Conservation (phyloP, 2,888 invertebrate genomes). For the Sarcophaga subvicina region DNA sequence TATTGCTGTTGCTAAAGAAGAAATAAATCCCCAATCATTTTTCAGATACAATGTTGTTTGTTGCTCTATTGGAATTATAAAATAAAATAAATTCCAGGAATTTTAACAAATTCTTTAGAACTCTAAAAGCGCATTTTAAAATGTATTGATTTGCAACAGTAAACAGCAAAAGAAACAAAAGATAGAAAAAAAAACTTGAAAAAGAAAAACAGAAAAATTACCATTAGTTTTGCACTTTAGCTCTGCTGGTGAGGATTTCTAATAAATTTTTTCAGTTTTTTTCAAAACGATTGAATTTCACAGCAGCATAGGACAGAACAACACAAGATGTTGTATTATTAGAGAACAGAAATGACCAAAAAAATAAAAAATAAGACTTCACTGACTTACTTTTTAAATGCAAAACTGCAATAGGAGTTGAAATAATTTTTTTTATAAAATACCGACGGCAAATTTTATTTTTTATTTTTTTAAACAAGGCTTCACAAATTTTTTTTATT, state of each 20-base stretch:
- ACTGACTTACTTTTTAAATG: neutral
- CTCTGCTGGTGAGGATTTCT: neutral
- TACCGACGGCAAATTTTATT: neutral
- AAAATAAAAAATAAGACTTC: neutral
- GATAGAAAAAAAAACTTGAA: neutral
- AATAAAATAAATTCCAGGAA: conserved; percentile 70
- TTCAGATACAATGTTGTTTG: neutral
- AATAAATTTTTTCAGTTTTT: neutral
- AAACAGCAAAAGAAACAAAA: too few species aligned
- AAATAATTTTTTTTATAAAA: neutral
- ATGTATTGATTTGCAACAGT: neutral
- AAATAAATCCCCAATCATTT: neutral
- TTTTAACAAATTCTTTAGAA: conserved; percentile 31
- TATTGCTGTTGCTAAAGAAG: neutral
- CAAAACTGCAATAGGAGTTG: neutral
- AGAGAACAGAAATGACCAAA: neutral
- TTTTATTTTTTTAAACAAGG: neutral
- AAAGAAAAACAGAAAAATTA: neutral
- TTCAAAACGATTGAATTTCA: neutral
- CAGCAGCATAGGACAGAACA: neutral
- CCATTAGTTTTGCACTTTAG: neutral
- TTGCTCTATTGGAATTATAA: conserved; percentile 38
- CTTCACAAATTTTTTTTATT: too few species aligned
- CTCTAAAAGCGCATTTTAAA: neutral
- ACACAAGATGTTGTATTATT: neutral